These are phyloP conservation scores for Sphaerophoria taeniata DNA, from an alignment of 2,888 invertebrate genomes.

Conservation along the genomic window DNA sequence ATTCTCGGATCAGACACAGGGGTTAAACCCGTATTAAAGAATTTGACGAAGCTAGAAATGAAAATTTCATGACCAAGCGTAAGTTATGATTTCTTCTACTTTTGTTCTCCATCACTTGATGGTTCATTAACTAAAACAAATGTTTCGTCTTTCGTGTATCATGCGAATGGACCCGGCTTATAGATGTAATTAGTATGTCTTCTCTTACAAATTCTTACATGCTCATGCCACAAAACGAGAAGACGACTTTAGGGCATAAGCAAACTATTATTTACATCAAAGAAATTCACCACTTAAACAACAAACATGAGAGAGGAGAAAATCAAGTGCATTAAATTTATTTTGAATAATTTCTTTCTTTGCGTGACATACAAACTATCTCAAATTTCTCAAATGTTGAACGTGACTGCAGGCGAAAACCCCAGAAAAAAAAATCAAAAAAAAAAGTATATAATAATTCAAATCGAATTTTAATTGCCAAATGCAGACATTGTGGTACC, in stretches of 20 bases:
- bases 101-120: too few relatives aligned
- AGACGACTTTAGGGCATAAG: conserved; percentile 26
- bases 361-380: not conserved
- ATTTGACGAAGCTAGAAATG: too few relatives aligned
- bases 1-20: too few relatives aligned
- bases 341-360: not conserved
- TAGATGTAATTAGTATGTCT: conserved; percentile 61
- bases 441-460: conserved; percentile 33
- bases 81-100: too few relatives aligned
- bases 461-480: conserved; percentile 73
- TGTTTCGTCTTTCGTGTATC: conserved; percentile 21
- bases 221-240: conserved; percentile 30
- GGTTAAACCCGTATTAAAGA: too few relatives aligned
- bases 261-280: conserved; percentile 59
- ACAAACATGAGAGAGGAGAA: not conserved
- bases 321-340: conserved; percentile 38
- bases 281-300: not conserved
- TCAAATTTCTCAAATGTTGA: not conserved
- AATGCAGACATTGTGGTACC: conserved; percentile 54
- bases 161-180: conserved; percentile 65
- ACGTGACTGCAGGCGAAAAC: conserved; percentile 57
- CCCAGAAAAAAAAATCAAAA: conserved; percentile 44
- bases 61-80: too few relatives aligned
- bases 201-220: conserved; percentile 44
- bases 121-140: too few relatives aligned